Evolutionary conservation across 2,113 vertebrate species (phyloP), one percentile per base, ranked within the genome.

Genomic region (Phyllostomus hastatus): DNA sequence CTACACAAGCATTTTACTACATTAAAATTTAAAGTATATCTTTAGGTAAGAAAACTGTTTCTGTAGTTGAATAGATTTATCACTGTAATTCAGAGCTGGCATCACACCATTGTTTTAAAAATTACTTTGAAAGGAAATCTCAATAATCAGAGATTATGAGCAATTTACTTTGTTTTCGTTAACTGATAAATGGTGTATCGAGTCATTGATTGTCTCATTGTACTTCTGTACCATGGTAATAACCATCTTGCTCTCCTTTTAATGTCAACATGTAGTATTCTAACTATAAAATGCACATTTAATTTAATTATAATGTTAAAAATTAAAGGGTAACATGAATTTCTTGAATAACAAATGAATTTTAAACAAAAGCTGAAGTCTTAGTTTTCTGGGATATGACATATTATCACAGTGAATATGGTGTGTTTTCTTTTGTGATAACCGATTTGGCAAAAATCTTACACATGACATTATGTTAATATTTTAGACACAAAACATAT

Each of bases 291-390:
- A 70, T 5, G 7, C 15, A 24, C 7, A n/a, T 67, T 85, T 96
- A 81, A 87, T 87, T 88, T 91, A 73, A 88, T 82, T 82, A 33
- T 64, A 82, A 8, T 73, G 67, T 91, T 95, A 89, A 79, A 86
- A 54, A 67, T 54, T 82, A 43, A 26, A 79, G 73, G 5, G 12
- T 41, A 90, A 41, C 80, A 80, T 87, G 83, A 24, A 52, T 85
- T 91, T 97, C 35, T 83, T 87, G 61, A 64, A 31, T 31, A 31
- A 31, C 61, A 64, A 61, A 14, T 64, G 61, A 14, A 78, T 75
- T 92, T 92, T 92, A 75, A 95, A 50, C 54, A 73, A 96, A 92
- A 73, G 4, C 73, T 96, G 17, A 48, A 61, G 16, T 86, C 92
- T 35, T n/a, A 78, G 11, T 91, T 92, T 85, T 83, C 61, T 92